These are phyloP conservation scores for Sebastes aleutianus DNA, from an alignment of 2,797 vertebrate genomes.

Conservation along the genomic window DNA sequence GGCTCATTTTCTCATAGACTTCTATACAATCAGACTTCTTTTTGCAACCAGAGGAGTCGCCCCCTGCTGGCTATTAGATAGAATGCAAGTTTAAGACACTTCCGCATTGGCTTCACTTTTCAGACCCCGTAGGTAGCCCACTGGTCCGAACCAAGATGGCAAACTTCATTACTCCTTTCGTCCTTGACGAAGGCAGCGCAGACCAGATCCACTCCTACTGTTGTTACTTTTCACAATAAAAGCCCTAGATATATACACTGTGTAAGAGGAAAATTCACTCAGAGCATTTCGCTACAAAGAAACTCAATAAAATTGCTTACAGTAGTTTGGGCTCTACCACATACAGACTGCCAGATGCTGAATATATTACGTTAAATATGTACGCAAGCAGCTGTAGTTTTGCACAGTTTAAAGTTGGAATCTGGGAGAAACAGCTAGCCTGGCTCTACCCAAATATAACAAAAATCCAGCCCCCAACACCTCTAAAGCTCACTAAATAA, in stretches of 20 bases:
- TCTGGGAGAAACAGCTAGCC: neutral
- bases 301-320: neutral
- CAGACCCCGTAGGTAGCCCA: no score
- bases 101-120: no score
- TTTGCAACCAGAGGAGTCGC: no score
- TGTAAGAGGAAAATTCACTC: neutral
- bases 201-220: neutral
- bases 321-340: neutral
- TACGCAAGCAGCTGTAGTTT: neutral
- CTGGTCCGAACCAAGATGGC: neutral
- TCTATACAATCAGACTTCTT: no score
- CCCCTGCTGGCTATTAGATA: no score
- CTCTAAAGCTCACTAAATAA: neutral
- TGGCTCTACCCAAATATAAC: neutral
- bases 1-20: no score
- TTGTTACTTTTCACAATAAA: neutral
- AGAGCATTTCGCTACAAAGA: neutral
- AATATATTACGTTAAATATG: neutral
- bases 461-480: neutral
- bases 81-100: no score
- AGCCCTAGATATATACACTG: neutral
- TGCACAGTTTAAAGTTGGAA: neutral
- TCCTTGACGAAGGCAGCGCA: neutral
- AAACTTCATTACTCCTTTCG: neutral
- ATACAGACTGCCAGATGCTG: neutral